phyloP scores from a whole-genome alignment of 2,797 vertebrate genomes.

The Alauda arvensis region DNA sequence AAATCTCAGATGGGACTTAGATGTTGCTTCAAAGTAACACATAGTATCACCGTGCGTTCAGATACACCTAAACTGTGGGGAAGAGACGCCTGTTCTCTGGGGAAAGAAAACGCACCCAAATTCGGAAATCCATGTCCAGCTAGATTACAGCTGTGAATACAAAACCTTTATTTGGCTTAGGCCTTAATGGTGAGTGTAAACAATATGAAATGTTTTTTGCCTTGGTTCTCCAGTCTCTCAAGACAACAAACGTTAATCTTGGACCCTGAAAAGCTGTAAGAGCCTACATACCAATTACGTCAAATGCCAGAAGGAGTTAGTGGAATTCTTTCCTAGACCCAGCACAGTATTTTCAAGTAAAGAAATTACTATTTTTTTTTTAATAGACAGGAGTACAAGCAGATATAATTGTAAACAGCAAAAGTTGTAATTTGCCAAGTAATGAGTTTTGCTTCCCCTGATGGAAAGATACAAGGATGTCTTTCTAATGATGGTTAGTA shows the following conservation, averaged over 20 bases:
- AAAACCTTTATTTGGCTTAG: not conserved
- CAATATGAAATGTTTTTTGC: not conserved
- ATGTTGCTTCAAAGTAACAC: rapidly evolving
- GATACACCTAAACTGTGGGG: rapidly evolving
- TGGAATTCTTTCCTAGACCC: not conserved
- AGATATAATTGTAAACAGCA: not conserved
- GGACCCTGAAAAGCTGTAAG: not conserved
- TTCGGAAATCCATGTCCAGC: not conserved
- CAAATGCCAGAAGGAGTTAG: too few relatives aligned
- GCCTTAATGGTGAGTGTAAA: not conserved
- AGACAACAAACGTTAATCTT: not conserved
- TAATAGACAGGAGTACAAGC: not conserved
- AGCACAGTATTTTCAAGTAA: not conserved
- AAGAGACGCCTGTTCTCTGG: rapidly evolving
- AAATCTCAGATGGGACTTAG: not conserved
- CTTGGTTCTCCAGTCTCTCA: not conserved
- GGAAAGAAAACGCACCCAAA: not conserved
- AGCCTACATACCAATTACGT: rapidly evolving
- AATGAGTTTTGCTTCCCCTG: not conserved
- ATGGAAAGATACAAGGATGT: not conserved
- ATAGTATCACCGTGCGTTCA: not conserved
- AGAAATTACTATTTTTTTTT: not conserved
- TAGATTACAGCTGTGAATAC: not conserved
- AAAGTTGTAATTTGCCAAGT: not conserved
- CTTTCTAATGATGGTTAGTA: not conserved